phyloP scores from a whole-genome alignment of 1,140 invertebrate genomes.

The Cheumatopsyche charites region DNA sequence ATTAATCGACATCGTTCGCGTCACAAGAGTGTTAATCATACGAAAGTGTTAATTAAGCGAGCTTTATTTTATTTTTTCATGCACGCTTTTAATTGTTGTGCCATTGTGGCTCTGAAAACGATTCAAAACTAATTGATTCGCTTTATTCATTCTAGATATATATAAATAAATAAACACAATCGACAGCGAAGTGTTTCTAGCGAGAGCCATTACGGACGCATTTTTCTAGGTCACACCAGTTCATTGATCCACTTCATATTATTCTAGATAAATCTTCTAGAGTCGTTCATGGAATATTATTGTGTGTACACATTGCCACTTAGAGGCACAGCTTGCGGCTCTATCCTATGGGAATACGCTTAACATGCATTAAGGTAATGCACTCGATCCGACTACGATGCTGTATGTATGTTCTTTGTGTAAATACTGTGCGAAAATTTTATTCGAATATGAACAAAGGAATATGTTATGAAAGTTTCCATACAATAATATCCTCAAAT shows the following conservation, averaged over 20 bases:
- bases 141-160: neutral
- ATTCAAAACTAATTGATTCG: constrained; percentile 1
- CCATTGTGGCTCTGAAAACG: neutral
- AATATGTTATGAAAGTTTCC: too few relatives aligned
- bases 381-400: neutral
- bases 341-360: constrained; percentile 13
- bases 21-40: too few relatives aligned
- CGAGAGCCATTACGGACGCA: constrained; percentile 18
- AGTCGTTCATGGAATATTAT: too few relatives aligned
- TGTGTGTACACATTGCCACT: too few relatives aligned
- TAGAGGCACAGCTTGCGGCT: neutral
- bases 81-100: neutral
- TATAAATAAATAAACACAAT: constrained; percentile 1
- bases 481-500: too few relatives aligned
- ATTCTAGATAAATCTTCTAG: constrained; percentile 46
- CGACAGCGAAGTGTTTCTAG: neutral
- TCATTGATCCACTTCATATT: constrained; percentile 46
- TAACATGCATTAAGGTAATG: constrained; percentile 26
- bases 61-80: too few relatives aligned
- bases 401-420: too few relatives aligned
- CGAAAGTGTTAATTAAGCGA: too few relatives aligned
- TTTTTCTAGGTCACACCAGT: constrained; percentile 46
- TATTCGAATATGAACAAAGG: too few relatives aligned
- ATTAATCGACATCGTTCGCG: too few relatives aligned
- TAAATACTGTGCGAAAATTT: too few relatives aligned